A percentile compares a stretch with the other conserved stretches of the same genome.
Evolutionary conservation across 2,797 vertebrate genomes (phyloP).

Genomic region (Hipposideros larvatus): DNA sequence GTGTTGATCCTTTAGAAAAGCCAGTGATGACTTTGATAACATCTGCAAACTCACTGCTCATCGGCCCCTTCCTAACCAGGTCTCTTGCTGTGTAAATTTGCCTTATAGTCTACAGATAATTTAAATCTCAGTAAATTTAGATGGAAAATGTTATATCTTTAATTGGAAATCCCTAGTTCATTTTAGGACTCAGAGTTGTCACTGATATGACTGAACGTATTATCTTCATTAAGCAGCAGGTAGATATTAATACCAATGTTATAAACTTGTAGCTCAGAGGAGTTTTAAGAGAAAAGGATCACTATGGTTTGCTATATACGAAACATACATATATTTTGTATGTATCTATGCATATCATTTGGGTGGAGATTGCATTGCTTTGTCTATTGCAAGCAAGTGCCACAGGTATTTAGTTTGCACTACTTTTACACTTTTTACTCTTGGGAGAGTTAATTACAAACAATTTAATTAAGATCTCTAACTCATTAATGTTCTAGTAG

Average conservation of each 20-base stretch:
- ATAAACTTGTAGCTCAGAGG: neutral
- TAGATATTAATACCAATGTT: conserved; percentile 33
- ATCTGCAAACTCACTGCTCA: neutral
- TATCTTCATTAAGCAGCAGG: conserved; percentile 14
- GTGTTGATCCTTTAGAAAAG: neutral
- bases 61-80: neutral
- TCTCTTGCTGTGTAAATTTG: neutral
- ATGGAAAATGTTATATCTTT: conserved; percentile 51
- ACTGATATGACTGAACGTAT: neutral
- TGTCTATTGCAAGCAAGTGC: conserved; percentile 28
- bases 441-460: conserved; percentile 86
- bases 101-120: neutral
- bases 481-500: conserved; percentile 86
- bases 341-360: conserved; percentile 16
- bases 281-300: conserved; percentile 46
- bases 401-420: conserved; percentile 78
- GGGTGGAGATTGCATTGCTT: conserved; percentile 14
- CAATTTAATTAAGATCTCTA: conserved; percentile 88
- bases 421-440: conserved; percentile 81
- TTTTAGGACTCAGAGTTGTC: conserved; percentile 31
- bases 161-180: conserved; percentile 52
- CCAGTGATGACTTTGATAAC: neutral
- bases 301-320: neutral
- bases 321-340: neutral
- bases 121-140: conserved; percentile 49